These are phyloP conservation scores for Siniperca scherzeri DNA, from an alignment of 2,797 vertebrate genomes.

Conservation along the genomic window DNA sequence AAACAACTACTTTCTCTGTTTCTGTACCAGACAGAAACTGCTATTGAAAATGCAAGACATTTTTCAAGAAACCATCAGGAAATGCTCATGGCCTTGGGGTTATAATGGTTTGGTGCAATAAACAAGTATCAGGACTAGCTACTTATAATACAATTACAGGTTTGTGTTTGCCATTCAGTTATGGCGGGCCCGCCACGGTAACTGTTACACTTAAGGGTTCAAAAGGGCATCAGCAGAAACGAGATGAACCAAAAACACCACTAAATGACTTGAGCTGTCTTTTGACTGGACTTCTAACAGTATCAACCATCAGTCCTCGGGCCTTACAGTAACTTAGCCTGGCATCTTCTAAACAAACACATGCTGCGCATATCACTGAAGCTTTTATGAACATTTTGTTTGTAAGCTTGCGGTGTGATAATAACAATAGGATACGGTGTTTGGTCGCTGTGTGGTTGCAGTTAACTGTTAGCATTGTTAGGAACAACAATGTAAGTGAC, in stretches of 20 bases:
- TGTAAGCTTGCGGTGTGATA: not conserved
- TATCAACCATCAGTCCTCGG: not conserved
- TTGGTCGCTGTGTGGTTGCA: not conserved
- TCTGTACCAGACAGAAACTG: not conserved
- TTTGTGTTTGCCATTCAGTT: not conserved
- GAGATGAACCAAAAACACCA: not conserved
- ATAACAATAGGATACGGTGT: not conserved
- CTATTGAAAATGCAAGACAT: not conserved
- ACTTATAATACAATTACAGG: not conserved
- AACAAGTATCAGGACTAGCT: not conserved
- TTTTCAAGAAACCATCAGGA: not conserved
- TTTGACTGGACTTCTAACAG: not conserved
- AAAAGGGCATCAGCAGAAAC: not conserved
- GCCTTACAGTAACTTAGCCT: slow-evolving; percentile 11
- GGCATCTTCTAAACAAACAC: not conserved
- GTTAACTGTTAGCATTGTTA: slow-evolving; percentile 3
- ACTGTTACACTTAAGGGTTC: not conserved
- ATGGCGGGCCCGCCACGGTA: not conserved
- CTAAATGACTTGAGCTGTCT: not conserved
- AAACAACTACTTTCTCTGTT: not conserved
- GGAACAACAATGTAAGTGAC: not conserved
- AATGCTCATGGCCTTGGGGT: too few relatives aligned
- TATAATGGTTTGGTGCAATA: not conserved
- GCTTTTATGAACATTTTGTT: not conserved
- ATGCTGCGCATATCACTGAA: not conserved